Conservation (phyloP, 2,888 invertebrate genomes). For the Rhaphigaster nebulosa region DNA sequence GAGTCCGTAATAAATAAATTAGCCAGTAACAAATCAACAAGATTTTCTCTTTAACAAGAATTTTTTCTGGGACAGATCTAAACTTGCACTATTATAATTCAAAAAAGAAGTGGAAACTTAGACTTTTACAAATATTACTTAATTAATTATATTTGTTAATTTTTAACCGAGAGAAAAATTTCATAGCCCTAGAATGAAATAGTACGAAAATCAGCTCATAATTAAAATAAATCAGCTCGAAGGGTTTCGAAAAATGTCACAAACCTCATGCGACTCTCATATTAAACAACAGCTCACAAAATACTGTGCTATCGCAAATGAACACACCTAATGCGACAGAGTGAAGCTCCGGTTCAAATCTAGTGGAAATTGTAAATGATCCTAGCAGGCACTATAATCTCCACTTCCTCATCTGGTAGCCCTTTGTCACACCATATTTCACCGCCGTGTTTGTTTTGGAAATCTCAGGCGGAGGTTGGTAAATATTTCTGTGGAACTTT, state of each 20-base stretch:
- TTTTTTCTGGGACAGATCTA: too few species aligned
- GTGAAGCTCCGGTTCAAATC: constrained; percentile 48
- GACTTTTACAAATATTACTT: too few species aligned
- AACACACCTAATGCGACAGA: neutral
- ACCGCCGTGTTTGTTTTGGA: constrained; percentile 42
- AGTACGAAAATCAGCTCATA: too few species aligned
- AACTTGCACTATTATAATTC: too few species aligned
- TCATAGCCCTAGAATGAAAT: too few species aligned
- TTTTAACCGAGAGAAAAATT: too few species aligned
- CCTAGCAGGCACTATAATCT: neutral
- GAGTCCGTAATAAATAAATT: too few species aligned
- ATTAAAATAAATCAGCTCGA: too few species aligned
- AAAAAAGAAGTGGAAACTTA: too few species aligned
- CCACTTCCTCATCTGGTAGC: constrained; percentile 12
- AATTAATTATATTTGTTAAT: too few species aligned
- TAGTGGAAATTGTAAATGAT: constrained; percentile 55
- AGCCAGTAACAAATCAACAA: too few species aligned
- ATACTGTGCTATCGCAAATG: neutral
- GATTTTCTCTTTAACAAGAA: too few species aligned
- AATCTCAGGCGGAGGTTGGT: constrained; percentile 6
- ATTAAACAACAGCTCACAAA: neutral
- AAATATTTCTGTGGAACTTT: constrained; percentile 23
- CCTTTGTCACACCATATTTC: constrained; percentile 25
- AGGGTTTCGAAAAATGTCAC: neutral
- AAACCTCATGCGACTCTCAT: neutral